phyloP scores from a whole-genome alignment of 2,797 vertebrate genomes.

The Manis javanica region DNA sequence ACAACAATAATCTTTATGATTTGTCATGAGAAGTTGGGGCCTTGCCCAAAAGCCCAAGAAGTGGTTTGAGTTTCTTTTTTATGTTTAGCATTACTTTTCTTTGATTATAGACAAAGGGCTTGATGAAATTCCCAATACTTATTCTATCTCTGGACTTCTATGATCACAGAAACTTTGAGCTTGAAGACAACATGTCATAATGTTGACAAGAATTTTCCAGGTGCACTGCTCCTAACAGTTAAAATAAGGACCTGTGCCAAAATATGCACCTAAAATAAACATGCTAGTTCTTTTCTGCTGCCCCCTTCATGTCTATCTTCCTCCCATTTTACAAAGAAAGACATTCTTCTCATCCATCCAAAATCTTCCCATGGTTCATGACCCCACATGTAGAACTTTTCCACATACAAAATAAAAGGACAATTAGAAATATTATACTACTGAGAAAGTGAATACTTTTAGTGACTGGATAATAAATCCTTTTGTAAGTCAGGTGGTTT shows the following conservation, averaged over 20 bases:
- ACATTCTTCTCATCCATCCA: neutral
- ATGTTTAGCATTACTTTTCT: neutral
- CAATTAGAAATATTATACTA: neutral
- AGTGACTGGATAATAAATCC: neutral
- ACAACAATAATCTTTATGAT: neutral
- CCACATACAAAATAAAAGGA: neutral
- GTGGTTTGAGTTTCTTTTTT: neutral
- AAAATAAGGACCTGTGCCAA: neutral
- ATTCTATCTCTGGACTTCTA: neutral
- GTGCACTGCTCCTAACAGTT: neutral
- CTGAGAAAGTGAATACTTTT: neutral
- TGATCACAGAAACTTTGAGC: neutral
- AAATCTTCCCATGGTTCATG: neutral
- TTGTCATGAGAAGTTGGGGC: neutral
- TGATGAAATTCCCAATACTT: neutral
- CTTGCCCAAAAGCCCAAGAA: neutral
- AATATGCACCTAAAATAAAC: too few relatives aligned
- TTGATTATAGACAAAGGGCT: neutral
- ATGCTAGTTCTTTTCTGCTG: neutral
- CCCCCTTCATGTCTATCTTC: neutral
- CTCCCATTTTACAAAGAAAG: neutral
- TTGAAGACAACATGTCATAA: neutral
- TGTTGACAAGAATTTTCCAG: neutral
- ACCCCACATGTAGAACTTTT: neutral
- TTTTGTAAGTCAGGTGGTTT: neutral